Evolutionary conservation across 2,113 vertebrate genomes (phyloP).

Genomic region (Ariopsis seemanni): DNA sequence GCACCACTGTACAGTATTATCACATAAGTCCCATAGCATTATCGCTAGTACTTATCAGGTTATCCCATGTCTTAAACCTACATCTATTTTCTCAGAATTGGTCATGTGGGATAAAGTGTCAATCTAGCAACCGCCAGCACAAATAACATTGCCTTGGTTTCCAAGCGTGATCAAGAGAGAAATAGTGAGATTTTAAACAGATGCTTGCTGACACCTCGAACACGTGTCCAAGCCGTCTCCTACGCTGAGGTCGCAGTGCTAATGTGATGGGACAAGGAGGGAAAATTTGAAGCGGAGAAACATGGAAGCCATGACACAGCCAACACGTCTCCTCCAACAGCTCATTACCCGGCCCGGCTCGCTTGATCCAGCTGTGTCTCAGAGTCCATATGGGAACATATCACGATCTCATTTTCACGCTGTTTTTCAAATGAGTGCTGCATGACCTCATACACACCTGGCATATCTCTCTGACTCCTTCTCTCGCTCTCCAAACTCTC

Average conservation of each 20-base stretch:
- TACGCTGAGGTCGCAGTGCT: not conserved
- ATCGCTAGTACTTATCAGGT: not conserved
- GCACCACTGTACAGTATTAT: no score
- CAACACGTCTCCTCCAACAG: slow-evolving; percentile 37
- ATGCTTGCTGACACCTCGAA: slow-evolving; percentile 17
- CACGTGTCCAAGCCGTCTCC: slow-evolving; percentile 23
- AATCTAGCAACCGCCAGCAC: slow-evolving; percentile 63
- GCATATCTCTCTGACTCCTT: slow-evolving; percentile 29
- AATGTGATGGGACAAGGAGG: slow-evolving; percentile 3
- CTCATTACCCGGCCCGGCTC: slow-evolving; percentile 25
- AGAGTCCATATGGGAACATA: slow-evolving; percentile 21
- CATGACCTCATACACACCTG: slow-evolving; percentile 44
- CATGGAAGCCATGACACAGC: slow-evolving; percentile 27
- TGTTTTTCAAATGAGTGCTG: slow-evolving; percentile 30
- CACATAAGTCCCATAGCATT: no score
- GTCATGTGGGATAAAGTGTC: slow-evolving; percentile 62
- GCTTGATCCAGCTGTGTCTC: slow-evolving; percentile 16
- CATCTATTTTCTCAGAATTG: slow-evolving; percentile 57
- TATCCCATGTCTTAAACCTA: slow-evolving; percentile 31
- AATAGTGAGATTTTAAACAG: slow-evolving; percentile 38
- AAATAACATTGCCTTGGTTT: slow-evolving; percentile 53
- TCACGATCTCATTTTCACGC: slow-evolving; percentile 42
- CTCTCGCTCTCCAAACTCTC: slow-evolving; percentile 6
- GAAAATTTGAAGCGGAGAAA: not conserved
- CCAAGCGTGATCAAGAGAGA: slow-evolving; percentile 20